phyloP scores from a whole-genome alignment of 1,140 invertebrate genomes.

The Tetragnatha versicolor region DNA sequence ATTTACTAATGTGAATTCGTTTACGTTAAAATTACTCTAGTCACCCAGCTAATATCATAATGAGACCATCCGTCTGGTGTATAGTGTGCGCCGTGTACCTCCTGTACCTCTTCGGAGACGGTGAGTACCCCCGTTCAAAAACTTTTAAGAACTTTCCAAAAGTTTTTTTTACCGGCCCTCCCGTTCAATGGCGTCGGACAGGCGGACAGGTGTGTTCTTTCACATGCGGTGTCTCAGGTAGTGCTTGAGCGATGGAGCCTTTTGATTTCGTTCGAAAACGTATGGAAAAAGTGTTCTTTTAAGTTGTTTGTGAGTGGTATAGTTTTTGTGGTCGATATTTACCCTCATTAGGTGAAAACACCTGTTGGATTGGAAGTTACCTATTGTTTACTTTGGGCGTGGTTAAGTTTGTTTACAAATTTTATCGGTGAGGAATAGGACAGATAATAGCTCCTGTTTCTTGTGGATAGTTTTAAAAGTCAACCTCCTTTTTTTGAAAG shows the following conservation, averaged over 20 bases:
- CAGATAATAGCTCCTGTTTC: too few relatives aligned
- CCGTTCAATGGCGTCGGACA: constrained; percentile 23
- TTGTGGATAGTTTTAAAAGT: too few relatives aligned
- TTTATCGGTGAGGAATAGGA: too few relatives aligned
- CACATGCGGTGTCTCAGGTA: too few relatives aligned
- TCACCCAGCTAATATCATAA: neutral
- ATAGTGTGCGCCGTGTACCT: neutral
- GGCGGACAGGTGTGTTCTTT: constrained; percentile 42
- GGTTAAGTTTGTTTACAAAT: constrained; percentile 42
- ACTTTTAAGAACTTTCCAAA: neutral
- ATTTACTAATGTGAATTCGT: neutral
- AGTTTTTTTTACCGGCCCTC: constrained; percentile 18
- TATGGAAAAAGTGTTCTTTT: neutral
- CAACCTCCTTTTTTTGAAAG: too few relatives aligned
- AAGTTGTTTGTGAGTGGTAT: too few relatives aligned
- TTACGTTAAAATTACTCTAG: neutral
- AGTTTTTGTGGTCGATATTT: too few relatives aligned
- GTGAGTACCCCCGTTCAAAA: neutral
- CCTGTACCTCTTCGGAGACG: neutral
- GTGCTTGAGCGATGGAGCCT: neutral
- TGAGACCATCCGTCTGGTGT: neutral
- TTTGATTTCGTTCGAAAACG: neutral
- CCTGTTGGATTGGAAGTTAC: too few relatives aligned
- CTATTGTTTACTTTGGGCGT: too few relatives aligned
- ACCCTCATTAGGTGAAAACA: too few relatives aligned